Evolutionary conservation across 1,140 invertebrate species (phyloP).

Genomic region (Bombus terrestris): DNA sequence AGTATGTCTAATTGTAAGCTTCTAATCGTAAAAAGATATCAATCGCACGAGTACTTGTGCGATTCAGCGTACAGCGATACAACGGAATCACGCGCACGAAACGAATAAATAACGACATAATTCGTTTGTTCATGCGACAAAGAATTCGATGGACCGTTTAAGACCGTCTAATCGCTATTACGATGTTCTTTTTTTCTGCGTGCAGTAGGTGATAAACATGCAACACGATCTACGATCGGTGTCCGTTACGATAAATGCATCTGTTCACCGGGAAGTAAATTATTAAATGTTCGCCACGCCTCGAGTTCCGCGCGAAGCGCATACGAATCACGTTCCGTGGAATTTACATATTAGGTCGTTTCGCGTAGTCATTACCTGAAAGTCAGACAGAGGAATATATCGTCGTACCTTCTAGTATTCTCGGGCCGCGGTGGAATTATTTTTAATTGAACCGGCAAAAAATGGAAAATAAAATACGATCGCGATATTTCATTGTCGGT

Average conservation of each 20-base stretch:
- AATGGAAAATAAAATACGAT: slow-evolving; percentile 49
- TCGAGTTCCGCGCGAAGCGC: slow-evolving; percentile 8
- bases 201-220: background rate
- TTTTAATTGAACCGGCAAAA: slow-evolving; percentile 32
- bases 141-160: background rate
- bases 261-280: slow-evolving; percentile 40
- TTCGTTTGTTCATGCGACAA: background rate
- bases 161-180: background rate
- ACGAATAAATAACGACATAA: background rate
- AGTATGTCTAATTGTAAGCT: no score
- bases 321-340: slow-evolving; percentile 16
- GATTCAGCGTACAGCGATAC: no score
- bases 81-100: no score
- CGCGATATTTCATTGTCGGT: slow-evolving; percentile 53
- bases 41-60: no score
- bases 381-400: slow-evolving; percentile 33
- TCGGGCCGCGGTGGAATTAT: slow-evolving; percentile 19
- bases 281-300: slow-evolving; percentile 26
- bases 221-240: background rate
- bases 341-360: slow-evolving; percentile 38
- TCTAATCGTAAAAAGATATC: no score
- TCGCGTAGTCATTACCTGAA: slow-evolving; percentile 40
- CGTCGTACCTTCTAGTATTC: background rate
- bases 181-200: background rate
- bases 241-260: slow-evolving; percentile 11